phyloP scores from a whole-genome alignment of 2,888 invertebrate species.

The Aspidiotus rigidus region DNA sequence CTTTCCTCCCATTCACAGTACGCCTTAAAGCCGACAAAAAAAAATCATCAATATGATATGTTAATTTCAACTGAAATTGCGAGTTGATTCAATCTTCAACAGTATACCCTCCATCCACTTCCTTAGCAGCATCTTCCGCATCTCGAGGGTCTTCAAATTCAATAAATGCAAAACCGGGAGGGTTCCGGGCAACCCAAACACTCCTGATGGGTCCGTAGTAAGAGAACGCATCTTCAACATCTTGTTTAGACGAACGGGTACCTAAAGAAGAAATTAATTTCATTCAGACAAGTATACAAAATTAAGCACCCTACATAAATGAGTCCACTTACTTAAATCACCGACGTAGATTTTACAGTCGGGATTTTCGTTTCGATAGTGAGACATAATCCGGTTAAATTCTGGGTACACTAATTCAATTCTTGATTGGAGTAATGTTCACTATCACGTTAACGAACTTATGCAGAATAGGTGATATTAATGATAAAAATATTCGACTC shows the following conservation, averaged over 20 bases:
- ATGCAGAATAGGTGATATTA: too few species aligned
- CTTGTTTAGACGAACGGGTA: constrained; percentile 70
- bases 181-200: constrained; percentile 96
- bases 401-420: neutral
- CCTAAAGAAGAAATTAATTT: constrained; percentile 38
- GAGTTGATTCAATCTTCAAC: neutral
- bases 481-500: too few species aligned
- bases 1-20: constrained; percentile 78
- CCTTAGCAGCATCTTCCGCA: constrained; percentile 80
- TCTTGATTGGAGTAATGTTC: neutral
- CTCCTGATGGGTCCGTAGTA: constrained; percentile 85
- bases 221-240: constrained; percentile 84
- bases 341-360: constrained; percentile 95
- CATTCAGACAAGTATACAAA: neutral
- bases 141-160: constrained; percentile 88
- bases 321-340: constrained; percentile 72
- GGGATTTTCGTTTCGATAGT: constrained; percentile 42
- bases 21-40: constrained; percentile 41
- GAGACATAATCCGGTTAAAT: constrained; percentile 13
- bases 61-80: neutral
- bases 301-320: neutral
- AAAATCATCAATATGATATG: neutral
- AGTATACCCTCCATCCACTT: constrained; percentile 47
- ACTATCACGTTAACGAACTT: neutral
- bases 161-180: constrained; percentile 90